Base-by-base conservation (phyloP, 2,888 invertebrate species). In the Pimpla rufipes region DNA sequence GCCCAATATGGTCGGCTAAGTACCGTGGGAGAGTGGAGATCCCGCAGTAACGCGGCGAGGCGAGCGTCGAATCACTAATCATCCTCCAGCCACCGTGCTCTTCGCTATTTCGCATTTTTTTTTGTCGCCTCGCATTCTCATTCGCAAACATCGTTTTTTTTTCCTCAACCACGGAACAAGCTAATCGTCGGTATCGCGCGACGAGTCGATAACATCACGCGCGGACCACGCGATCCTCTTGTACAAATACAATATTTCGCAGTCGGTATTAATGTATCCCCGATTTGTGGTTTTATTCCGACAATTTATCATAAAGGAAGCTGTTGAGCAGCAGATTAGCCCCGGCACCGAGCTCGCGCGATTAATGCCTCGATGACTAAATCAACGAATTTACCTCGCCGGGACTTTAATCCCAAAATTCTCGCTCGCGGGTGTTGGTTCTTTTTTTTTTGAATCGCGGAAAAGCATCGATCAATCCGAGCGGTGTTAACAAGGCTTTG, bases 11-110 rank as follows among this genome's bases (percentile, higher is more conserved):
- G 81, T 85, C 86, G 87, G 88, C 88, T 89, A 90, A 89, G 87
- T 90, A 90, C 88, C 90, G 90, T 90, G 89, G 88, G 90, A 91
- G 86, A 87, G 84, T 85, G 84, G 78, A 75, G 79, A 83, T 83
- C 79, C 73, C 62, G 83, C 79, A 71, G 68, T 84, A 81, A 78
- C 79, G 76, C 77, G 74, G 55, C 78, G 59, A 80, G 81, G 78
- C 64, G 70, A 67, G 40, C 85, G 79, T 75, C 67, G 59, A 87
- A 86, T 87, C 85, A 79, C 90, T 88, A 88, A 90, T 89, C 88
- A 88, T 86, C 85, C 87, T 81, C 57, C 52, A 29, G 67, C 81
- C 79, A 82, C 81, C 71, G 71, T 40, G 23, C 79, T 81, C 78
- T 83, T 84, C 80, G 50, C 47, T 67, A 67, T 67, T 64, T 82